These are phyloP conservation scores for Nicator chloris DNA, from an alignment of 2,113 vertebrate genomes.

Conservation along the genomic window DNA sequence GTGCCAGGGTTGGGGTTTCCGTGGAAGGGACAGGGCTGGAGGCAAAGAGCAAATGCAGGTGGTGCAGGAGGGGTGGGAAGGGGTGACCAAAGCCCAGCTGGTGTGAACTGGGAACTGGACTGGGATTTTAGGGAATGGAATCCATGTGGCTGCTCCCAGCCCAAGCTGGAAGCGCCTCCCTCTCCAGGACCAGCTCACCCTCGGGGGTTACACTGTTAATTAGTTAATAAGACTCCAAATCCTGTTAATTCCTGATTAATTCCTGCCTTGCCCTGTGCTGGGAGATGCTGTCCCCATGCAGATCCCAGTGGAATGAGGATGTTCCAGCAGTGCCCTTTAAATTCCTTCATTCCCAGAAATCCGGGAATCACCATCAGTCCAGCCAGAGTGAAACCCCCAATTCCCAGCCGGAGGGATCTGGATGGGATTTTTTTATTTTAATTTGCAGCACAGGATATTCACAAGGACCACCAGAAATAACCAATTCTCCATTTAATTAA, in stretches of 20 bases:
- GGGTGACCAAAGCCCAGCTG: not conserved
- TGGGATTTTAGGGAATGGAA: not conserved
- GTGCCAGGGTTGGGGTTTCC: not conserved
- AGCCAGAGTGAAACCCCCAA: rapidly evolving
- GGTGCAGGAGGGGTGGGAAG: not conserved
- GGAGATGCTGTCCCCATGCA: not conserved
- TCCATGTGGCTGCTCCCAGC: rapidly evolving
- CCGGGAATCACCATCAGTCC: rapidly evolving
- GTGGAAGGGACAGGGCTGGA: not conserved
- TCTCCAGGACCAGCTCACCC: not conserved
- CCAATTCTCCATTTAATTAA: too few relatives aligned
- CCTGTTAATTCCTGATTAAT: rapidly evolving
- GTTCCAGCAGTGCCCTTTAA: rapidly evolving
- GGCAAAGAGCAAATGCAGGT: not conserved
- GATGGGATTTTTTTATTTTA: not conserved
- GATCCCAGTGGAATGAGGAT: rapidly evolving
- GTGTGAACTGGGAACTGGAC: rapidly evolving
- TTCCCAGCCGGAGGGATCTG: rapidly evolving
- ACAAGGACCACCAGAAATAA: not conserved
- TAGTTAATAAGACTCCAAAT: not conserved
- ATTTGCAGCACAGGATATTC: not conserved
- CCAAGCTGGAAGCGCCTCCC: not conserved
- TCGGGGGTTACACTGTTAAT: rapidly evolving
- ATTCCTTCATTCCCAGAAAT: not conserved
- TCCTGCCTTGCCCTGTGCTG: not conserved